phyloP scores from a whole-genome alignment of 2,113 vertebrate genomes.

The Myiopsitta monachus region DNA sequence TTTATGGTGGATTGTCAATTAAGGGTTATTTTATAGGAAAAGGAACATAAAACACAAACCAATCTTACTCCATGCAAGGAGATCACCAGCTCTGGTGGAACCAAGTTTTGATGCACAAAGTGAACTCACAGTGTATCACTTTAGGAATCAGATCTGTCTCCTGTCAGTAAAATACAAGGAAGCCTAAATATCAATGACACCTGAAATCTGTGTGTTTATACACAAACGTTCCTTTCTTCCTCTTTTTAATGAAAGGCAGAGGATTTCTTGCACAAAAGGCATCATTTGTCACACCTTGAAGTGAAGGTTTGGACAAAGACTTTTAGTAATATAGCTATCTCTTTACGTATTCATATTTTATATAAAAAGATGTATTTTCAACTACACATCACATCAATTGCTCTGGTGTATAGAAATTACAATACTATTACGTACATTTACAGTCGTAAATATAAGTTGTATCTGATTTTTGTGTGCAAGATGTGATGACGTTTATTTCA shows the following conservation, averaged over 20 bases:
- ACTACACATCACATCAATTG: neutral
- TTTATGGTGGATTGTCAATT: neutral
- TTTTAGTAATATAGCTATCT: neutral
- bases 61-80: neutral
- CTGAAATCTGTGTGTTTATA: neutral
- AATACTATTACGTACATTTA: rapidly evolving
- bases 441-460: neutral
- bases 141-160: neutral
- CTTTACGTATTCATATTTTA: neutral
- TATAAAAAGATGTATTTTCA: neutral
- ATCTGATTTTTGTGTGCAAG: neutral
- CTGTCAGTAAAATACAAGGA: neutral
- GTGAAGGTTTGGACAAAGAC: neutral
- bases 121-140: neutral
- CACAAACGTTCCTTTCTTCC: neutral
- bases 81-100: neutral
- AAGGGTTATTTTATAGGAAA: neutral
- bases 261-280: neutral
- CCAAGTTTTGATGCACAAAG: neutral
- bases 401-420: neutral
- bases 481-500: neutral
- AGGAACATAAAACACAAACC: neutral
- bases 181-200: neutral
- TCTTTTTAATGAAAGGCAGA: neutral
- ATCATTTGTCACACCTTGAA: neutral